These are phyloP conservation scores for Hydropsyche tenuis DNA, from an alignment of 1,140 invertebrate genomes.

Conservation along the genomic window DNA sequence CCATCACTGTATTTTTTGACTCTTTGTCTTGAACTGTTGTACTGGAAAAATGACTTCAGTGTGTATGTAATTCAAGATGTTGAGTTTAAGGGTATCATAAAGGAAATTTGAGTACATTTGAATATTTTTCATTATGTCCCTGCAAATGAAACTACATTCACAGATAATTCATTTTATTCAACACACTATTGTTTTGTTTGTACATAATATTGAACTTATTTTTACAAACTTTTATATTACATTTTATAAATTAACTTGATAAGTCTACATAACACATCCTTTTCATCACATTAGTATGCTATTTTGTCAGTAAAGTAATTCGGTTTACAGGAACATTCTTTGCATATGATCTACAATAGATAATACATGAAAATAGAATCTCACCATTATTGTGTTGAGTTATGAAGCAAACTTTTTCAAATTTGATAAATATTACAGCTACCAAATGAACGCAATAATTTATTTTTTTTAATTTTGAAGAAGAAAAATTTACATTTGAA, in stretches of 20 bases:
- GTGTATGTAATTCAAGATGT: constrained; percentile 18
- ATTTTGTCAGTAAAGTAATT: constrained; percentile 38
- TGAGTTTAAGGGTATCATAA: constrained; percentile 23
- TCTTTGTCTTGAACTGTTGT: constrained; percentile 33
- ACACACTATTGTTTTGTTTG: constrained; percentile 43
- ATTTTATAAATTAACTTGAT: neutral
- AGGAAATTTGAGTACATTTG: constrained; percentile 9
- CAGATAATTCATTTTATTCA: constrained; percentile 47
- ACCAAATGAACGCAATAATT: too few species aligned
- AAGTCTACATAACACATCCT: constrained; percentile 12
- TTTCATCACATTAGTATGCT: constrained; percentile 25
- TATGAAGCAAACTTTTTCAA: too few species aligned
- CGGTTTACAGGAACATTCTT: constrained; percentile 44
- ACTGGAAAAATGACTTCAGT: constrained; percentile 19
- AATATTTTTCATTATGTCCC: neutral
- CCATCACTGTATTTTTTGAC: constrained; percentile 38
- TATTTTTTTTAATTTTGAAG: too few species aligned
- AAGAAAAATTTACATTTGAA: too few species aligned
- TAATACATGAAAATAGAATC: too few species aligned
- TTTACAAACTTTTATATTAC: constrained; percentile 19
- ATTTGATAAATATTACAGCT: too few species aligned
- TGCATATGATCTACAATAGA: constrained; percentile 2
- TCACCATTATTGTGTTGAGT: too few species aligned
- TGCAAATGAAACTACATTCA: constrained; percentile 34
- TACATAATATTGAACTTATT: constrained; percentile 36